A percentile compares a stretch with the other conserved stretches of the same genome.
These are phyloP conservation scores for Toxostoma redivivum DNA, from an alignment of 2,113 vertebrate genomes.

Conservation along the genomic window DNA sequence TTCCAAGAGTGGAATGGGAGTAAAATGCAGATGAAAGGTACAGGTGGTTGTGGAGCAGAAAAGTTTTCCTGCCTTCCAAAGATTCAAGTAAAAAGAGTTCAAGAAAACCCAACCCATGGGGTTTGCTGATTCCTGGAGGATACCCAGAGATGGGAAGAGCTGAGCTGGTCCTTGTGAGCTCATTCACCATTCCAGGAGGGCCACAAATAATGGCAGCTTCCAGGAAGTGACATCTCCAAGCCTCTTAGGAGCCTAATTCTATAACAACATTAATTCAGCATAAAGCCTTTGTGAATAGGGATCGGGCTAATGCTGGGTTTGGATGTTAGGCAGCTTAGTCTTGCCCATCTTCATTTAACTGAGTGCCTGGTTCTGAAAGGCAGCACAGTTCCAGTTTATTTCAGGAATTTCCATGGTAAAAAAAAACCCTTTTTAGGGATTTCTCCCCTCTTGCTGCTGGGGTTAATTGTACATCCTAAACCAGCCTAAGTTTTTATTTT, in stretches of 20 bases:
- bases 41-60: neutral
- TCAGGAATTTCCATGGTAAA: neutral
- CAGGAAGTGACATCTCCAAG: conserved; percentile 36
- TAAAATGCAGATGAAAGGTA: neutral
- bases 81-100: rapidly evolving
- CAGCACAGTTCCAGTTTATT: neutral
- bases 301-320: conserved; percentile 24
- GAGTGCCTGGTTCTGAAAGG: neutral
- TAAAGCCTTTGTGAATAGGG: conserved; percentile 54
- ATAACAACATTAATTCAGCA: conserved; percentile 41
- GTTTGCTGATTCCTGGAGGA: neutral
- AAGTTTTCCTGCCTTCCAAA: neutral
- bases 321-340: conserved; percentile 52
- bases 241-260: conserved; percentile 60
- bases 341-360: conserved; percentile 51
- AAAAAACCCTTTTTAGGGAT: neutral
- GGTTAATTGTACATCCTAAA: neutral
- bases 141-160: neutral
- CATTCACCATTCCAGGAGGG: neutral
- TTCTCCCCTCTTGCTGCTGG: neutral
- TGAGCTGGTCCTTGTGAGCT: neutral
- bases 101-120: neutral
- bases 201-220: conserved; percentile 10
- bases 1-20: neutral
- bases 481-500: neutral